Base-by-base conservation (phyloP, 2,113 vertebrate species). In the Siniperca knerii region DNA sequence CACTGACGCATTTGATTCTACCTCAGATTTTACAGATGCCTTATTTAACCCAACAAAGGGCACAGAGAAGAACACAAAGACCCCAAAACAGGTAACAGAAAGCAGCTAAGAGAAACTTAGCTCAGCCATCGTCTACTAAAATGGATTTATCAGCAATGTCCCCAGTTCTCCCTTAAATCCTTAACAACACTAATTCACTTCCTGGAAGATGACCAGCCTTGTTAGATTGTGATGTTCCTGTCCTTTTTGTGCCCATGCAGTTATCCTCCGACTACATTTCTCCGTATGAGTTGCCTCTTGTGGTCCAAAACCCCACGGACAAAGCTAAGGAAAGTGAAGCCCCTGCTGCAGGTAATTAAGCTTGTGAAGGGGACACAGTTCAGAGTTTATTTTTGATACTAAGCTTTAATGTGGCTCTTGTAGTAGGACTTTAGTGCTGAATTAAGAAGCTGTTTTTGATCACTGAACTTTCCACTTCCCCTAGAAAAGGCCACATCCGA, bases 31-130 rank as follows among this genome's bases (percentile, higher is more conserved):
- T 92, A 96, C 94, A 9, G 96, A 96, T 68, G 95, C 95, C 61
- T 94, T 96, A 81, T 96, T 96, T 86, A 96, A 96, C 90, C 96
- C 96, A 10, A 95, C 95, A 64, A 96, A 96, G 81, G 93, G 93
- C 18, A 74, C 93, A 74, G 95, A 95, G 69, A 96, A 96, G 82
- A 89, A 94, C 21, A 71, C 93, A 55, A 96, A 95, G 87, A 83
- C 87, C 35, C 83, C 93, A 9, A 93, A 94, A 55, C 93, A 95
- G 94, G 95, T 95, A 88, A 88, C 3, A 44, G 74, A 79, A 81
- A 76, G 12, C 23, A 29, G 20, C 12, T 13, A 44, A 33, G 57
- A 33, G 25, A 42, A 57, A 60, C 25, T 23, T 50, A 12, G 12
- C 40, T 52, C 9, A 37, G 9, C 37, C 62, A 18, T 78, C 44